phyloP scores from a whole-genome alignment of 2,113 vertebrate genomes.

The Corynorhinus townsendii region DNA sequence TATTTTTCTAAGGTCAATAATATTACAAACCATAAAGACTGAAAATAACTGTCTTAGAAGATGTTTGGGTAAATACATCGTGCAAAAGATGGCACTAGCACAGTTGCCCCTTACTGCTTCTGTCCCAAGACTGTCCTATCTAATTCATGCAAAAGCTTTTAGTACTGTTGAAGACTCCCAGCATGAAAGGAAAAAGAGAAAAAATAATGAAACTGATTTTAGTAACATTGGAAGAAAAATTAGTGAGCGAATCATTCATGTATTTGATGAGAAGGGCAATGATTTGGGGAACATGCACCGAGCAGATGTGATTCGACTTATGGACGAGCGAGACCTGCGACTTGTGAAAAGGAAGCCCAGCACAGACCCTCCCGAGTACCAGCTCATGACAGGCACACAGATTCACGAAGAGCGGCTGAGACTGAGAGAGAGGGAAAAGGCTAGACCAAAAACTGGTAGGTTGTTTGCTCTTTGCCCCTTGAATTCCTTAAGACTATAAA shows the following conservation, averaged over 20 bases:
- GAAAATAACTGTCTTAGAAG: constrained; percentile 28
- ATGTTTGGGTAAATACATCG: constrained; percentile 43
- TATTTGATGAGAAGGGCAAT: constrained; percentile 85
- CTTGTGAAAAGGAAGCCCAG: constrained; percentile 82
- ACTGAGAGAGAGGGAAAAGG: constrained; percentile 83
- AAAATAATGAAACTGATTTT: constrained; percentile 66
- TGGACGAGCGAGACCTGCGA: constrained; percentile 86
- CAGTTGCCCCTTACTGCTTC: neutral
- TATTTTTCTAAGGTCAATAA: constrained; percentile 67
- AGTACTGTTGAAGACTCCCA: constrained; percentile 68
- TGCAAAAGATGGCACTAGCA: constrained; percentile 59
- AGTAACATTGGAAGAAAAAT: constrained; percentile 88
- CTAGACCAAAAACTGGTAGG: constrained; percentile 79
- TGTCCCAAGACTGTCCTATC: neutral
- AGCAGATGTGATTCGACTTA: constrained; percentile 83
- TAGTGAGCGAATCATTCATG: constrained; percentile 79
- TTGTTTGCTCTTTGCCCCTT: neutral
- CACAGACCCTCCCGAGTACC: constrained; percentile 87
- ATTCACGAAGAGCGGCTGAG: constrained; percentile 88
- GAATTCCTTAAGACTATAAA: rapidly evolving
- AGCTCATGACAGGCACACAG: constrained; percentile 90
- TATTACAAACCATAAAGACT: constrained; percentile 61
- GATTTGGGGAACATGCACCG: constrained; percentile 89
- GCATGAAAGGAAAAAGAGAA: constrained; percentile 65
- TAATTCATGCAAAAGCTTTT: constrained; percentile 68